These are phyloP conservation scores for Pogonomyrmex barbatus DNA, from an alignment of 1,140 invertebrate species.

Conservation along the genomic window DNA sequence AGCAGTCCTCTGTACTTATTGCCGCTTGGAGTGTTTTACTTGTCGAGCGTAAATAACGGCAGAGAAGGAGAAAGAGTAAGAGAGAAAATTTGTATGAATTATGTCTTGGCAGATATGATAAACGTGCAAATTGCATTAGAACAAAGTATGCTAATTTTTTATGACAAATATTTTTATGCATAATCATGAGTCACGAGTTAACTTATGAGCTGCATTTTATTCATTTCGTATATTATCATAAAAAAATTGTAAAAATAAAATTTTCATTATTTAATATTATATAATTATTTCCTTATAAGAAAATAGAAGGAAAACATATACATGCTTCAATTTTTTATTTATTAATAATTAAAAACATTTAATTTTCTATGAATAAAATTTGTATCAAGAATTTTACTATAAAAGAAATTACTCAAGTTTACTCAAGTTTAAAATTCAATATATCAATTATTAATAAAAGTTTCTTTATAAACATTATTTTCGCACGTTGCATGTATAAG, in stretches of 20 bases:
- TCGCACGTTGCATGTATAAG: not conserved
- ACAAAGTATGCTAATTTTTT: not conserved
- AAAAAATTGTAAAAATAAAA: not conserved
- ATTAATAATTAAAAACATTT: not conserved
- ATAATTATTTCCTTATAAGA: not conserved
- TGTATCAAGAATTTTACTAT: not conserved
- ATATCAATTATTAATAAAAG: conserved; percentile 4
- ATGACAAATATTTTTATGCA: not conserved
- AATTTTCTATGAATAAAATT: not conserved
- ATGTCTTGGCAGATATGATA: conserved; percentile 41
- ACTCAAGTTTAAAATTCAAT: not conserved
- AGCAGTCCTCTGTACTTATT: conserved; percentile 68
- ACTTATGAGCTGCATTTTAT: not conserved
- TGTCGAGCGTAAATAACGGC: conserved; percentile 68
- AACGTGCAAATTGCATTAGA: conserved; percentile 33
- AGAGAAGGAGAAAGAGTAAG: not conserved
- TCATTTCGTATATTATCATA: not conserved
- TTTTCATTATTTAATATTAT: not conserved
- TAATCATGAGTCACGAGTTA: not conserved
- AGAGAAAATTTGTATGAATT: conserved; percentile 63
- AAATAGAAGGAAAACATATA: not conserved
- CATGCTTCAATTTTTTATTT: not conserved
- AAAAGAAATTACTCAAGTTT: not conserved
- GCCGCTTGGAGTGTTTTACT: conserved; percentile 65
- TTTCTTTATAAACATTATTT: not conserved